A percentile compares a stretch with the other conserved stretches of the same genome.
These are phyloP conservation scores for Hyposoter dolosus DNA, from an alignment of 2,888 invertebrate species.

Conservation along the genomic window DNA sequence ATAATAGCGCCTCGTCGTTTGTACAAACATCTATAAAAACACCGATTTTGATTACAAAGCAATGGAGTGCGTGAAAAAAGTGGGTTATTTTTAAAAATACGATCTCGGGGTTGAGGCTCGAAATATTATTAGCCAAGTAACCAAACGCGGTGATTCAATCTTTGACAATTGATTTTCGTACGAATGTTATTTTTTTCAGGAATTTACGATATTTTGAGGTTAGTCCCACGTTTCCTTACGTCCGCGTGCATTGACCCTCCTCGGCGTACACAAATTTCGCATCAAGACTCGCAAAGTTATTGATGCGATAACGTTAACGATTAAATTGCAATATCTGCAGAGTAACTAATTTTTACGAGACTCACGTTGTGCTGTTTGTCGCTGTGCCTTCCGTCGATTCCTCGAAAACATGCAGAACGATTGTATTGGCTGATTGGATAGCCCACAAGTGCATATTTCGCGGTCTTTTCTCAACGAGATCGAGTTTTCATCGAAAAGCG, in stretches of 20 bases:
- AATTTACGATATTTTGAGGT: not conserved
- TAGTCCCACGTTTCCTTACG: not conserved
- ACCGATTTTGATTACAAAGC: not conserved
- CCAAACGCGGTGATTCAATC: not conserved
- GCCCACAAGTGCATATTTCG: conserved; percentile 60
- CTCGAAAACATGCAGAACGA: conserved; percentile 25
- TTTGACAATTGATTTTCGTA: not conserved
- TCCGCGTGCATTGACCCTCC: conserved; percentile 1
- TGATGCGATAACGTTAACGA: not conserved
- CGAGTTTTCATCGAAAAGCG: not conserved
- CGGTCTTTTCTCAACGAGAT: not conserved
- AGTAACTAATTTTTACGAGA: not conserved
- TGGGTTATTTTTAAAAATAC: not conserved
- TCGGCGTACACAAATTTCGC: not conserved
- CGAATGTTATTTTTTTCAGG: not conserved
- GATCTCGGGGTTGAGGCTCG: not conserved
- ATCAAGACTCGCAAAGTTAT: not conserved
- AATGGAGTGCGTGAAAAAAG: not conserved
- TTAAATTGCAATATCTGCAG: not conserved
- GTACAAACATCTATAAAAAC: not conserved
- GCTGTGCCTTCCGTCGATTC: conserved; percentile 37
- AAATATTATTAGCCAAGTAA: not conserved
- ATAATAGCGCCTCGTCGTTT: not conserved
- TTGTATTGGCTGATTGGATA: conserved; percentile 2
- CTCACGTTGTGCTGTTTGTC: conserved; percentile 51